phyloP scores from a whole-genome alignment of 2,888 invertebrate species.

The Pterostichus madidus region DNA sequence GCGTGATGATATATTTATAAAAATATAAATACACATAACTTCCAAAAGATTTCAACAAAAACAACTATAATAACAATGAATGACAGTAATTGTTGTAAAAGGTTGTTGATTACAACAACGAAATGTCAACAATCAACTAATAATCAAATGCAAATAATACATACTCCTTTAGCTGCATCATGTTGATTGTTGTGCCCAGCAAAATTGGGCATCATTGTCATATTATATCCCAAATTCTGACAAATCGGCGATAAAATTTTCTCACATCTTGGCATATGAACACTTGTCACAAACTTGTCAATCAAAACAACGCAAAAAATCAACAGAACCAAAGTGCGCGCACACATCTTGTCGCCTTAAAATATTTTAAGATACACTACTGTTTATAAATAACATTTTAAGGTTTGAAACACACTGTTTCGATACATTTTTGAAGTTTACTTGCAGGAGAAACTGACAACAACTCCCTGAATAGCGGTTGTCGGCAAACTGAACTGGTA shows the following conservation, averaged over 20 bases:
- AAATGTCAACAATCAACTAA: constrained; percentile 21
- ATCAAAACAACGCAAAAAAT: constrained; percentile 33
- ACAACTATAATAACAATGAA: too few relatives aligned
- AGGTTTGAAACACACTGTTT: constrained; percentile 16
- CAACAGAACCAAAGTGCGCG: neutral
- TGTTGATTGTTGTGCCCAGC: constrained; percentile 90
- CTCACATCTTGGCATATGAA: constrained; percentile 80
- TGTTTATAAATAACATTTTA: constrained; percentile 48
- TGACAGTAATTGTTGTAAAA: too few relatives aligned
- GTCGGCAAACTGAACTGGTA: constrained; percentile 55
- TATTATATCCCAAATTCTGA: constrained; percentile 90
- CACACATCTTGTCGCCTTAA: constrained; percentile 37
- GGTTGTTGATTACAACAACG: constrained; percentile 8
- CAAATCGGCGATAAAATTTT: constrained; percentile 89
- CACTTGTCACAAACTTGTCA: constrained; percentile 44
- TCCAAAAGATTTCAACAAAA: too few relatives aligned
- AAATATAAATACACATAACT: too few relatives aligned
- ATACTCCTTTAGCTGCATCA: constrained; percentile 89
- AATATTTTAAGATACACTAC: constrained; percentile 41
- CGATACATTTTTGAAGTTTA: constrained; percentile 34
- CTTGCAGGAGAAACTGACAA: neutral
- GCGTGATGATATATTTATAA: too few relatives aligned
- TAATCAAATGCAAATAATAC: constrained; percentile 68
- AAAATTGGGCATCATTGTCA: constrained; percentile 92
- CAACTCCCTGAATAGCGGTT: neutral